A percentile compares a stretch with the other conserved stretches of the same genome.
phyloP scores from a whole-genome alignment of 2,113 vertebrate species.

The Cariama cristata region DNA sequence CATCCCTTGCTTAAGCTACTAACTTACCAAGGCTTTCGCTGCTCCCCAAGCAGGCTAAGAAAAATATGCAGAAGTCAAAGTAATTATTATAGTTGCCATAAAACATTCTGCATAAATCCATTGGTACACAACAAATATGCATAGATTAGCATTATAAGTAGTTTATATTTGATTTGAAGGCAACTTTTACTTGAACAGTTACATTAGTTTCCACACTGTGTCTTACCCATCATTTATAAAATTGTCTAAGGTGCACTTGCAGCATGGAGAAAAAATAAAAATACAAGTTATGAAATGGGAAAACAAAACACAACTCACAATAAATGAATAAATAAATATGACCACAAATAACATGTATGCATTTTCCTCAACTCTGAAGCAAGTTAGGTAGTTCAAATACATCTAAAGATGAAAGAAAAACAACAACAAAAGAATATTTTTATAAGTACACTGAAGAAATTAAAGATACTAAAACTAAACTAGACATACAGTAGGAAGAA shows the following conservation, averaged over 20 bases:
- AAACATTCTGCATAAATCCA: not conserved
- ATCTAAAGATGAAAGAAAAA: not conserved
- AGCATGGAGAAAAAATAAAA: constrained; percentile 88
- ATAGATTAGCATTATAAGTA: not conserved
- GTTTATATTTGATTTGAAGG: constrained; percentile 3
- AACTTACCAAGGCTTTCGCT: not conserved
- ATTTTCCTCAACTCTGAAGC: not conserved
- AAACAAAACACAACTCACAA: constrained; percentile 48
- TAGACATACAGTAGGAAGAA: not conserved
- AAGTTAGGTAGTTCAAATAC: not conserved
- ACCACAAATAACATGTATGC: not conserved
- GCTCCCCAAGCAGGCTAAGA: constrained; percentile 34
- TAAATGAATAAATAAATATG: not conserved
- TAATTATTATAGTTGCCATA: constrained; percentile 1
- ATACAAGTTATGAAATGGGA: constrained; percentile 71
- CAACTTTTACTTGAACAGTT: constrained; percentile 12
- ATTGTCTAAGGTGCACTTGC: constrained; percentile 84
- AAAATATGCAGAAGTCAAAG: constrained; percentile 22
- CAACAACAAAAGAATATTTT: not conserved
- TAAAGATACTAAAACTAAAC: constrained; percentile 12
- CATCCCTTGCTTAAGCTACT: not conserved
- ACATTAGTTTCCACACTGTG: constrained; percentile 56
- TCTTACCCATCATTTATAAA: constrained; percentile 77
- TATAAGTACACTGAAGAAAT: not conserved
- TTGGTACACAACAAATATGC: not conserved